Base-by-base conservation (phyloP, 1,140 invertebrate genomes). In the Sitobion miscanthi region DNA sequence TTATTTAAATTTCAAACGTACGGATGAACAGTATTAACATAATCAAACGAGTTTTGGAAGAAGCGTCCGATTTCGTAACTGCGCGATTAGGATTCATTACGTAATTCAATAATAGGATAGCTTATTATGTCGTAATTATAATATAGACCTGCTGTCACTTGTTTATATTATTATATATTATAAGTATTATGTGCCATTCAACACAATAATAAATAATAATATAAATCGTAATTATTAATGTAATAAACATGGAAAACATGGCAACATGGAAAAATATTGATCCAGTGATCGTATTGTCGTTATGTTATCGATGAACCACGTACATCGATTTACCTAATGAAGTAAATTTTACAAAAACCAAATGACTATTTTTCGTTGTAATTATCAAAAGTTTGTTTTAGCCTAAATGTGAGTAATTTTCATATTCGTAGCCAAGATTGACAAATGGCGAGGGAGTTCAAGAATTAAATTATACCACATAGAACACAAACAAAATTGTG, bases 1-100 rank as follows among this genome's bases (percentile, higher is more conserved):
- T 77, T 77, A 77, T 77, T 77, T n/a, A 77, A 77, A 77, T 77
- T 77, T 77, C 30, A n/a, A 77, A n/a, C 62, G 62, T 77, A 77
- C 62, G 30, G n/a, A 17, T n/a, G 62, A 77, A 77, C 62, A 77
- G n/a, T 77, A 77, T 77, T 77, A 77, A 17, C 62, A 77, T 77
- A 77, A 77, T 77, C n/a, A 77, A 77, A 77, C 62, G 30, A 77
- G 62, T 77, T 77, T 69, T 77, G 62, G 30, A 77, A 77, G 62
- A 77, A n/a, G 30, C 62, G 62, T 77, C n/a, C 14, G 30, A 77
- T 77, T 77, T 77, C 62, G 62, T 77, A 77, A 77, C n/a, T 14
- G 9, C 30, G 4, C 30, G 62, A 77, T 77, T 77, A 77, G 62
- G 62, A 77, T 77, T 77, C 62, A 77, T 77, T 77, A n/a, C 62